phyloP scores from a whole-genome alignment of 2,113 vertebrate genomes.

The Promerops cafer region DNA sequence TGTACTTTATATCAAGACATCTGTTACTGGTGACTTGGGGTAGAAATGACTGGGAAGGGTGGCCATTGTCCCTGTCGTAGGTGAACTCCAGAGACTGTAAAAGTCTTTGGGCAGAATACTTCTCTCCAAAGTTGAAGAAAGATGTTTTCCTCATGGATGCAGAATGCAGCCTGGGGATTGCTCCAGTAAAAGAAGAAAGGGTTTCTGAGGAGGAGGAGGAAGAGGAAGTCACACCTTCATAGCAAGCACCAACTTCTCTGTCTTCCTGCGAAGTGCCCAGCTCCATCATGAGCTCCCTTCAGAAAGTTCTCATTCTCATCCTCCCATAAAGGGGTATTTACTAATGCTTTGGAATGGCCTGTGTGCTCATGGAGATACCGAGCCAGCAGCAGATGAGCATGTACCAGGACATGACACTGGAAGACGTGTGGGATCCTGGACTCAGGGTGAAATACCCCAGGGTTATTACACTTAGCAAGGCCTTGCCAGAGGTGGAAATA shows the following conservation, averaged over 20 bases:
- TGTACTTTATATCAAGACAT: not conserved
- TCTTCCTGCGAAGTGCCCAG: accelerated
- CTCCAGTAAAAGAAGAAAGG: not conserved
- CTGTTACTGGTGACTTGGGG: not conserved
- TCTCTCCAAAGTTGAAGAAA: not conserved
- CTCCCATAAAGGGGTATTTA: accelerated
- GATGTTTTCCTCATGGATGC: not conserved
- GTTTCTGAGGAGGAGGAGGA: not conserved
- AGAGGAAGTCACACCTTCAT: not conserved
- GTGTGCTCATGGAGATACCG: not conserved
- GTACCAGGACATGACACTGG: accelerated
- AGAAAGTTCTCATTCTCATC: not conserved
- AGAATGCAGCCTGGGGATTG: not conserved
- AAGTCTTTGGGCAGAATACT: not conserved
- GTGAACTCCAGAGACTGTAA: not conserved
- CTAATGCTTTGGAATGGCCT: not conserved
- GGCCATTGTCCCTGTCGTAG: not conserved
- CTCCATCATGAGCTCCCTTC: not conserved
- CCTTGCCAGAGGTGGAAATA: not conserved
- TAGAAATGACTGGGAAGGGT: not conserved
- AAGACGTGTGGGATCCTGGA: accelerated
- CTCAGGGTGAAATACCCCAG: not conserved
- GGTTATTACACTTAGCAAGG: not conserved
- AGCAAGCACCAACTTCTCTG: accelerated
- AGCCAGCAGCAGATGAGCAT: not conserved